Conservation (phyloP, 2,797 vertebrate genomes). For the Protonibea diacanthus region DNA sequence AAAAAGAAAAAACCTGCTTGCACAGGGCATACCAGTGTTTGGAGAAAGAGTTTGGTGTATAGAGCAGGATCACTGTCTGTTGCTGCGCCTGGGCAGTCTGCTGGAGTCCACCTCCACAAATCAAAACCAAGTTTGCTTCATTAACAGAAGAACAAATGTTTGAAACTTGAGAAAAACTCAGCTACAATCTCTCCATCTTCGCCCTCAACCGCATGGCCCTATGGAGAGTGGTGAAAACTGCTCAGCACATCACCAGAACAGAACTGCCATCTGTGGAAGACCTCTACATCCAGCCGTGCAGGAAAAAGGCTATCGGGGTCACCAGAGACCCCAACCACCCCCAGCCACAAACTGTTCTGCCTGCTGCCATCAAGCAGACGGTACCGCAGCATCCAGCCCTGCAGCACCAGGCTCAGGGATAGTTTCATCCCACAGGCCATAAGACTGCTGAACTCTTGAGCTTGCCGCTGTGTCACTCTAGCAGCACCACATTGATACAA, state of each 20-base stretch:
- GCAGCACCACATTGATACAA: not conserved
- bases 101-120: not conserved
- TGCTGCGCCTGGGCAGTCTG: not conserved
- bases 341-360: not conserved
- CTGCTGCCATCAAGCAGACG: constrained; percentile 2
- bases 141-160: too few species aligned
- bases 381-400: not conserved
- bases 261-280: not conserved
- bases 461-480: not conserved
- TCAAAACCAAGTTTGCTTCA: not conserved
- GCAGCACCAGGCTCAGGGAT: not conserved
- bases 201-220: too few species aligned
- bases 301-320: not conserved
- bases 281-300: not conserved
- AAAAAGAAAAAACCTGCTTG: not conserved
- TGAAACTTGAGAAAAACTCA: not conserved
- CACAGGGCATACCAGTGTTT: not conserved
- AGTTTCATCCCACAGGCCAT: not conserved
- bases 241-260: not conserved
- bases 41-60: constrained; percentile 7
- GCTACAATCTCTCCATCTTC: not conserved
- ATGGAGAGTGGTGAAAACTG: not conserved
- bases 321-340: not conserved
- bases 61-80: constrained; percentile 6
- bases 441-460: not conserved